A percentile compares a stretch with the other conserved stretches of the same genome.
phyloP scores from a whole-genome alignment of 1,140 invertebrate genomes.

The Musca domestica region DNA sequence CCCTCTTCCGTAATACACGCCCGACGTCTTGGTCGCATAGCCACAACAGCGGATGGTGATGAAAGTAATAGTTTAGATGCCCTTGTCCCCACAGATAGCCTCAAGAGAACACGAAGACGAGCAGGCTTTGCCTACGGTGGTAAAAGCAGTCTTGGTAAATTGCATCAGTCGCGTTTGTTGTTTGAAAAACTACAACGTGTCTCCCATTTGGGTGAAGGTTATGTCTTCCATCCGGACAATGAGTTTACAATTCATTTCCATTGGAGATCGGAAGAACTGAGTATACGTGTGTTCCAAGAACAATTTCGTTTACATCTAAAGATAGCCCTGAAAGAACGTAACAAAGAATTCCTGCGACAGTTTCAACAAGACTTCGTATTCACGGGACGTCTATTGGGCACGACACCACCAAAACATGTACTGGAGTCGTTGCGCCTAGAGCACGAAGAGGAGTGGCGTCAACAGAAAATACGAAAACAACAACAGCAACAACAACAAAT shows the following conservation, averaged over 20 bases:
- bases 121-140: neutral
- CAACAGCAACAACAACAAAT: slow-evolving; percentile 22
- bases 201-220: slow-evolving; percentile 39
- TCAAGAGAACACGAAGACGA: neutral
- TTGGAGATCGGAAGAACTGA: slow-evolving; percentile 50
- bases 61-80: slow-evolving; percentile 33
- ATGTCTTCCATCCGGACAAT: slow-evolving; percentile 45
- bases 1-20: slow-evolving; percentile 31
- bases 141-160: neutral
- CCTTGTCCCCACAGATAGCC: slow-evolving; percentile 4
- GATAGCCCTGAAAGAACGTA: slow-evolving; percentile 41
- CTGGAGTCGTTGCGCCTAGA: slow-evolving; percentile 40
- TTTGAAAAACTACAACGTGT: slow-evolving; percentile 10
- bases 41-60: neutral
- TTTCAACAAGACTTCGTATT: slow-evolving; percentile 49
- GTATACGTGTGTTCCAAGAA: slow-evolving; percentile 44
- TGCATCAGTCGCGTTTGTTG: neutral
- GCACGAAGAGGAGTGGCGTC: slow-evolving; percentile 43
- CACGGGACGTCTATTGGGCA: slow-evolving; percentile 41
- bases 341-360: slow-evolving; percentile 48
- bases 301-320: slow-evolving; percentile 46
- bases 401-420: slow-evolving; percentile 40
- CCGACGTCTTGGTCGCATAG: slow-evolving; percentile 29
- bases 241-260: slow-evolving; percentile 47
- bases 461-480: slow-evolving; percentile 34